A percentile compares a stretch with the other conserved stretches of the same genome.
These are phyloP conservation scores for Phengaris arion DNA, from an alignment of 2,888 invertebrate genomes.

Conservation along the genomic window DNA sequence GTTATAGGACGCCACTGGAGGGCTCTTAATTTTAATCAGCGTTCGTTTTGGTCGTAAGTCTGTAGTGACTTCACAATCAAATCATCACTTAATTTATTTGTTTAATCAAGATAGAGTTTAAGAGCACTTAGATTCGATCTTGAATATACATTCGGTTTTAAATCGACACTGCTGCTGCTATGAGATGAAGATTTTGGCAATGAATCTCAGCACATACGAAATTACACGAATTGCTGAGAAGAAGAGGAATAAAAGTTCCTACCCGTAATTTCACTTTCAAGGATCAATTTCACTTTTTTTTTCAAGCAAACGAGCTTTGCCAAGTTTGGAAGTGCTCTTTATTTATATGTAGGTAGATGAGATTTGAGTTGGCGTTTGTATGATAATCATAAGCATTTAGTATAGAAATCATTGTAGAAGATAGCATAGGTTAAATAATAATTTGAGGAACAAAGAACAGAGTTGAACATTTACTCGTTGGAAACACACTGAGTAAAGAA, in stretches of 20 bases:
- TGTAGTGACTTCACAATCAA: not conserved
- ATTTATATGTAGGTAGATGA: constrained; percentile 43
- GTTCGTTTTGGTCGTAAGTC: not conserved
- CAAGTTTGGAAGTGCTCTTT: constrained; percentile 40
- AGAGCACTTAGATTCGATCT: not conserved
- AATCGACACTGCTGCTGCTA: too few species aligned
- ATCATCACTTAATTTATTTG: not conserved
- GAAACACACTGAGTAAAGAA: not conserved
- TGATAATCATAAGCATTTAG: constrained; percentile 40
- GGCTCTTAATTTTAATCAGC: too few species aligned
- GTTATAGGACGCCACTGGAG: too few species aligned
- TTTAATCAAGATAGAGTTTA: not conserved
- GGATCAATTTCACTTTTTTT: constrained; percentile 40
- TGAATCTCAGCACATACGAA: not conserved
- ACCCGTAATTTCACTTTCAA: too few species aligned
- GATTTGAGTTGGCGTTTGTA: constrained; percentile 42
- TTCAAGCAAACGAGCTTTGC: constrained; percentile 36
- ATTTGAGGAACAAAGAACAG: not conserved
- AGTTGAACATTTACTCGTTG: not conserved
- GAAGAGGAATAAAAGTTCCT: constrained; percentile 18
- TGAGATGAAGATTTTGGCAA: not conserved
- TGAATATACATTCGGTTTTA: not conserved
- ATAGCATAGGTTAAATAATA: not conserved
- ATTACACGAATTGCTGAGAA: not conserved
- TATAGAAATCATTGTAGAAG: not conserved